Evolutionary conservation across 1,140 invertebrate genomes (phyloP).

Genomic region (Luehdorfia chinensis): DNA sequence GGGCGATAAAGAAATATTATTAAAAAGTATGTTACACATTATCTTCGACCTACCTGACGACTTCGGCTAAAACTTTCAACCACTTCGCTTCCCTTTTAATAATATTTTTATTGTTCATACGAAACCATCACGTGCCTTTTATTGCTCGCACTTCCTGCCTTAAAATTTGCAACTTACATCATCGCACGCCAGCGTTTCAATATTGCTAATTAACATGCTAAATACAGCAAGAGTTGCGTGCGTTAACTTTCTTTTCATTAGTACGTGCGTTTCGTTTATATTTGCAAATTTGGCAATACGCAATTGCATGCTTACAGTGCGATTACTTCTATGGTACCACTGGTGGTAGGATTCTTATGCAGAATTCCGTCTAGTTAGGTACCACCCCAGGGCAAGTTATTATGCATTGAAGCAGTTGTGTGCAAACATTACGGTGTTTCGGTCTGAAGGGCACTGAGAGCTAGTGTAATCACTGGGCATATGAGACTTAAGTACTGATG

Average conservation of each 20-base stretch:
- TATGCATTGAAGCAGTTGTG: no score
- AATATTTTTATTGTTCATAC: background rate
- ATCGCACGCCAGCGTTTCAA: constrained; percentile 1
- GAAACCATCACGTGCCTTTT: background rate
- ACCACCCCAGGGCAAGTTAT: no score
- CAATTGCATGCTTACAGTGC: background rate
- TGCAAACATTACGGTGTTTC: no score
- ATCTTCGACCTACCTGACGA: no score
- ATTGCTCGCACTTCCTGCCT: constrained; percentile 1
- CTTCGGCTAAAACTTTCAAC: no score
- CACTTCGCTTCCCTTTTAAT: background rate
- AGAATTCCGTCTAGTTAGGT: no score
- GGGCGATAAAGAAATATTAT: background rate
- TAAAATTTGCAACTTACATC: constrained; percentile 13
- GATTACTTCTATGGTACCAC: background rate
- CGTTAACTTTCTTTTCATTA: constrained; percentile 9
- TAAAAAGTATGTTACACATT: background rate
- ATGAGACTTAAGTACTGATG: no score
- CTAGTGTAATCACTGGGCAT: no score
- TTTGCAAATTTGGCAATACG: background rate
- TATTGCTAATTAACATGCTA: constrained; percentile 11
- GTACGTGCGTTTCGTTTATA: constrained; percentile 1
- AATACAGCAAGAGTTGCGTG: constrained; percentile 8
- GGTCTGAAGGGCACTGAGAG: no score
- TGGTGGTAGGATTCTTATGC: no score